These are phyloP conservation scores for Prosopocoilus inquinatus DNA, from an alignment of 2,888 invertebrate genomes.

Conservation along the genomic window DNA sequence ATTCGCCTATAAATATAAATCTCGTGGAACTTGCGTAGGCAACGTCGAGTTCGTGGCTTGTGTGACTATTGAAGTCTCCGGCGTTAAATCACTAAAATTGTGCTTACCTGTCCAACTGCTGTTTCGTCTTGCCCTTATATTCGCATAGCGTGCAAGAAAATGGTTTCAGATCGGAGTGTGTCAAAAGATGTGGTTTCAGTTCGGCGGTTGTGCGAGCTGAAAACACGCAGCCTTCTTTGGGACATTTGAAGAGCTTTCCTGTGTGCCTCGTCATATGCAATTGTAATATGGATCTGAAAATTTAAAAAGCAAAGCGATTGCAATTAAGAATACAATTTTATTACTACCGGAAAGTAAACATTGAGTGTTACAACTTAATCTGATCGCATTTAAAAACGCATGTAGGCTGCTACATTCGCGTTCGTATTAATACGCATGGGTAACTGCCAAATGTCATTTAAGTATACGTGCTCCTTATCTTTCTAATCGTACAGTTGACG, in stretches of 20 bases:
- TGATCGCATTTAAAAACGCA: too few relatives aligned
- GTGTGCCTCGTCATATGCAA: conserved; percentile 61
- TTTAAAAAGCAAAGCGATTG: too few relatives aligned
- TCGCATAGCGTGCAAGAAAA: conserved; percentile 54
- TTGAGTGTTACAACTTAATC: too few relatives aligned
- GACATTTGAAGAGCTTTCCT: conserved; percentile 57
- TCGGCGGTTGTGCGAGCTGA: conserved; percentile 57
- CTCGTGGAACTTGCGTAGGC: too few relatives aligned
- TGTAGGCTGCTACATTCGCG: too few relatives aligned
- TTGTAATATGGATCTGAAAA: conserved; percentile 57
- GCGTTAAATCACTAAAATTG: not conserved
- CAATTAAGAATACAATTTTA: too few relatives aligned
- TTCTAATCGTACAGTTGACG: too few relatives aligned
- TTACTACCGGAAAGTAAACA: too few relatives aligned
- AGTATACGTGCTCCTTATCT: too few relatives aligned
- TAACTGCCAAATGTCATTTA: too few relatives aligned
- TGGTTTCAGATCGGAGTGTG: conserved; percentile 55
- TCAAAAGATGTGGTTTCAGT: conserved; percentile 55
- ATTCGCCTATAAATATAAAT: too few relatives aligned
- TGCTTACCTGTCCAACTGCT: conserved; percentile 54
- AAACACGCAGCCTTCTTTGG: conserved; percentile 57
- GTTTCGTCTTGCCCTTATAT: conserved; percentile 56
- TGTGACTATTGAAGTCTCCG: conserved; percentile 4
- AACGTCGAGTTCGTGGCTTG: not conserved
- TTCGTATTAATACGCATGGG: too few relatives aligned